phyloP scores from a whole-genome alignment of 1,140 invertebrate genomes.

The Dendroctonus valens region DNA sequence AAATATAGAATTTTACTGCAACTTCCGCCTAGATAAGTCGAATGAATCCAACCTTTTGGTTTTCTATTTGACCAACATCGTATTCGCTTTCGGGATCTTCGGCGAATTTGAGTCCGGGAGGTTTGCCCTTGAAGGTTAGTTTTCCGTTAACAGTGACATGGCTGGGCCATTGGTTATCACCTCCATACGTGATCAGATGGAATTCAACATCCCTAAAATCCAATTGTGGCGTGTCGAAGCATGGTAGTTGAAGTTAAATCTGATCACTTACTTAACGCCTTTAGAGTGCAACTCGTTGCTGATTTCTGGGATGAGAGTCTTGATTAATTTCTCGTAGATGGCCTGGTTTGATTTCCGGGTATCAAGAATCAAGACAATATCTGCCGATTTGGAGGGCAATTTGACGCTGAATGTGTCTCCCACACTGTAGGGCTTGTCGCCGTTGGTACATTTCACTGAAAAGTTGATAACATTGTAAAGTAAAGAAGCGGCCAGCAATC shows the following conservation, averaged over 20 bases:
- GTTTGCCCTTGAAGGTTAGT: conserved; percentile 57
- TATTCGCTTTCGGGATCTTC: conserved; percentile 41
- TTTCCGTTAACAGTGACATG: conserved; percentile 59
- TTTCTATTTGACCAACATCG: conserved; percentile 10
- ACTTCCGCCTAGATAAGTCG: too few relatives aligned
- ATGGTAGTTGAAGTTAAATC: not conserved
- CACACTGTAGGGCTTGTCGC: conserved; percentile 53
- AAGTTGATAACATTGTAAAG: conserved; percentile 1
- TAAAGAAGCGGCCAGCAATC: too few relatives aligned
- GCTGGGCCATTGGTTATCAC: conserved; percentile 55
- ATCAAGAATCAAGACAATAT: conserved; percentile 72
- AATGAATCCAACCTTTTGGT: conserved; percentile 3
- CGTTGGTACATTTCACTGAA: conserved; percentile 60
- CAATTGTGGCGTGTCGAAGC: not conserved
- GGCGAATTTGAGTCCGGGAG: conserved; percentile 54
- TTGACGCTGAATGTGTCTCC: conserved; percentile 65
- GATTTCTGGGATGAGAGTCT: conserved; percentile 53
- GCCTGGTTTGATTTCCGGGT: conserved; percentile 54
- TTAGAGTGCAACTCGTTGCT: conserved; percentile 53
- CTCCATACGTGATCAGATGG: conserved; percentile 59
- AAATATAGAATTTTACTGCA: too few relatives aligned
- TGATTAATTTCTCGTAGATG: conserved; percentile 55
- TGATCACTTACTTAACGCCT: conserved; percentile 57
- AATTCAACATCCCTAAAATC: conserved; percentile 57
- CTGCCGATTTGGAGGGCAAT: conserved; percentile 67